phyloP scores from a whole-genome alignment of 2,113 vertebrate genomes.

The Todiramphus chloris region DNA sequence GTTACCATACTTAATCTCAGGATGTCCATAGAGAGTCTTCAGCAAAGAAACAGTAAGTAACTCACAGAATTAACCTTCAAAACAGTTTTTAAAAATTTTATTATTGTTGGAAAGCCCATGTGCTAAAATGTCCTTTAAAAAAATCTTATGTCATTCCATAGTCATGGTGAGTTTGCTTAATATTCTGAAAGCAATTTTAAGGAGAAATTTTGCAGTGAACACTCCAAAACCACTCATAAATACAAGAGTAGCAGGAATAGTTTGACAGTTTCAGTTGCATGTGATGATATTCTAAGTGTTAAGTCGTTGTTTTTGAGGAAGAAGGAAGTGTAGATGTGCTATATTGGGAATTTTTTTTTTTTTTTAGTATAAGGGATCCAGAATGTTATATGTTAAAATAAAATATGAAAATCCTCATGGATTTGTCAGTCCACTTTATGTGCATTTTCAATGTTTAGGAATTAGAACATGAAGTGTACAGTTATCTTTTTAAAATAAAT shows the following conservation, averaged over 20 bases:
- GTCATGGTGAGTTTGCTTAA: not conserved
- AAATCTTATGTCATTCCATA: not conserved
- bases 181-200: not conserved
- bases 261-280: not conserved
- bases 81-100: fast-evolving
- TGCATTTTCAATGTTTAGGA: not conserved
- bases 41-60: not conserved
- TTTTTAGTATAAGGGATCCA: not conserved
- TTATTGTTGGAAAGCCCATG: not conserved
- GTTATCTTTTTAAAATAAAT: not conserved
- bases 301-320: not conserved
- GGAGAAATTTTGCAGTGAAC: not conserved
- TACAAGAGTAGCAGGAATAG: not conserved
- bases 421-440: not conserved
- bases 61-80: not conserved
- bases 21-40: not conserved
- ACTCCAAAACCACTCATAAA: not conserved
- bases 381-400: not conserved
- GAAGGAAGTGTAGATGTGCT: not conserved
- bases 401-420: not conserved
- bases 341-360: not conserved
- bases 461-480: not conserved
- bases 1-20: not conserved
- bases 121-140: not conserved
- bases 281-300: not conserved